Conservation (phyloP, 2,888 invertebrate genomes). For the Lymantria dispar region DNA sequence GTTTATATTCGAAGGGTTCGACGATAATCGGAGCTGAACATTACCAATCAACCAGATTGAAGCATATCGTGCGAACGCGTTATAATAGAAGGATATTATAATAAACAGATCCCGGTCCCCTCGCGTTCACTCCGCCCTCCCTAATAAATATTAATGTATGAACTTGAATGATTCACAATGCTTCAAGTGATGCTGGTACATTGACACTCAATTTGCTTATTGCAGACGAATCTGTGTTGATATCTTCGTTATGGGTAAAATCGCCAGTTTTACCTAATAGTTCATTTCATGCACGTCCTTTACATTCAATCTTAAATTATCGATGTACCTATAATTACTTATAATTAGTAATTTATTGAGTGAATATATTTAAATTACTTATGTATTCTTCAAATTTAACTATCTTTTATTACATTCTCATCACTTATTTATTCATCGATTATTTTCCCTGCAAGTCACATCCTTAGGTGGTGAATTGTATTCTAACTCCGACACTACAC, state of each 20-base stretch:
- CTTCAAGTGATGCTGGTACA: constrained; percentile 74
- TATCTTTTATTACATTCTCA: too few relatives aligned
- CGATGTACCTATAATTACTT: too few relatives aligned
- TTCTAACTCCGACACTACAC: too few relatives aligned
- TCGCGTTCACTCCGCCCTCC: constrained; percentile 55
- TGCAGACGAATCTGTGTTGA: constrained; percentile 39
- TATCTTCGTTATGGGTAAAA: constrained; percentile 20
- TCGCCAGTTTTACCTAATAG: too few relatives aligned
- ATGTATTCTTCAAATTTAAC: too few relatives aligned
- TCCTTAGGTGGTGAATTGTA: too few relatives aligned
- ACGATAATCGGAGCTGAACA: constrained; percentile 32
- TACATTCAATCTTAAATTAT: too few relatives aligned
- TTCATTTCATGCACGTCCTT: too few relatives aligned
- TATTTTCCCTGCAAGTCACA: too few relatives aligned
- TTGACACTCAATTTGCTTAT: constrained; percentile 77
- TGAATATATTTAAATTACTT: too few relatives aligned
- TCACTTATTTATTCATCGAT: too few relatives aligned
- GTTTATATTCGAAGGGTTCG: constrained; percentile 16
- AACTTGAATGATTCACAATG: constrained; percentile 73
- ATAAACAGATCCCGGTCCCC: constrained; percentile 78
- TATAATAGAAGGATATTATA: constrained; percentile 81
- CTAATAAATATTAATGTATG: constrained; percentile 81
- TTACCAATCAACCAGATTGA: constrained; percentile 59
- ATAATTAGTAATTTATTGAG: too few relatives aligned
- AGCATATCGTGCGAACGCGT: constrained; percentile 77